Base-by-base conservation (phyloP, 2,797 vertebrate species). In the Protosalanx chinensis region DNA sequence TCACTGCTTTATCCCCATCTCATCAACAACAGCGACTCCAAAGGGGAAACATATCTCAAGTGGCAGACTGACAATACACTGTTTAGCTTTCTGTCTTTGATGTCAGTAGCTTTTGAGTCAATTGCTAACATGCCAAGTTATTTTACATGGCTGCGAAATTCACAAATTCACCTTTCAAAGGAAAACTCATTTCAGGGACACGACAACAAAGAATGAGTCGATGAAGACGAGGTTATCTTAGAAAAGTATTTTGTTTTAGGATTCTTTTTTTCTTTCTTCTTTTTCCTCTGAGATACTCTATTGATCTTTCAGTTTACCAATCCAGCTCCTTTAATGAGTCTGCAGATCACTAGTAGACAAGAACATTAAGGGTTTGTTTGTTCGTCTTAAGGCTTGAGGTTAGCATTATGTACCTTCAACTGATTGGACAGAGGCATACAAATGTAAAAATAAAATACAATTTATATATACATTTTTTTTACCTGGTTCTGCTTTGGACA, bases 61-160 rank as follows among this genome's bases (percentile, higher is more conserved):
- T 69, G 46, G 32, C 30, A 37, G 51, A 56, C 51, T 16, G 37
- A 32, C 23, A 66, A 46, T 10, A 30, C 41, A 32, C 49, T 20
- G 51, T 30, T 56, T 32, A 67, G 51, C 4, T 15, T 56, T 35
- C 10, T 56, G 33, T 64, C 41, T 64, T 27, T 53, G 20, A 58
- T 60, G 60, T 49, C 27, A 23, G 13, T 46, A 16, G 10, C 64
- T 58, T 29, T 30, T 29, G 18, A 30, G 51, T 56, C 51, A 49
- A 67, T 27, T 51, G 20, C 46, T 20, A 66, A 63, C 61, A 32
- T 49, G 37, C 53, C 23, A 73, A 68, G 30, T 27, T 18, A 72
- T 61, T 65, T 62, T 63, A 32, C 3, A 66, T 71, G 37, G 71
- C 64, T 51, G 57, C 3, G 60, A 29, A 33, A 61, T 18, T 27